phyloP scores from a whole-genome alignment of 2,888 invertebrate species.

The Aspidiotus rigidus region DNA sequence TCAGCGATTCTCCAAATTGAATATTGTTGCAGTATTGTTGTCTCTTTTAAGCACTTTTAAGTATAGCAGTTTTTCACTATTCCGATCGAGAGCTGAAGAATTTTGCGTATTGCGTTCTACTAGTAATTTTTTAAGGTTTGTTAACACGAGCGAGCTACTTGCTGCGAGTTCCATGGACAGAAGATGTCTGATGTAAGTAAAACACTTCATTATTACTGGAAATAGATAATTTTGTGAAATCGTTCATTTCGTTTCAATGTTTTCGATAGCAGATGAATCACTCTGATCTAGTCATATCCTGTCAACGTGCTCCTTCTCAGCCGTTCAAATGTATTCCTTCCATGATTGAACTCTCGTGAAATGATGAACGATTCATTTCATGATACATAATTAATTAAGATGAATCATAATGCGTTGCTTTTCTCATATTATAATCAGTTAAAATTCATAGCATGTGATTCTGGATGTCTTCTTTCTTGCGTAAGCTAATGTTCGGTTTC shows the following conservation, averaged over 20 bases:
- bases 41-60: slow-evolving; percentile 1
- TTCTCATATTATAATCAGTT: too few relatives aligned
- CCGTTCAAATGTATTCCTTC: neutral
- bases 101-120: neutral
- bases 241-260: neutral
- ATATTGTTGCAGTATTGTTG: too few relatives aligned
- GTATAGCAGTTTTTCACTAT: neutral
- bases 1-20: neutral
- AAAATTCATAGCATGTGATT: too few relatives aligned
- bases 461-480: too few relatives aligned
- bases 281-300: neutral
- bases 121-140: neutral
- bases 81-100: neutral
- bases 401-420: too few relatives aligned
- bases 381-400: too few relatives aligned
- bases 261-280: neutral
- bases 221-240: too few relatives aligned
- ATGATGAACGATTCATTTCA: neutral
- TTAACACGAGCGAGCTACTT: neutral
- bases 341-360: neutral
- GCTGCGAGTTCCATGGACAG: neutral
- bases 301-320: neutral
- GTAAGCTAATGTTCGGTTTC: too few relatives aligned
- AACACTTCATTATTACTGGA: neutral
- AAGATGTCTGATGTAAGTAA: neutral